Conservation (phyloP, 2,888 invertebrate species). For the Lordiphosa andalusiaca region DNA sequence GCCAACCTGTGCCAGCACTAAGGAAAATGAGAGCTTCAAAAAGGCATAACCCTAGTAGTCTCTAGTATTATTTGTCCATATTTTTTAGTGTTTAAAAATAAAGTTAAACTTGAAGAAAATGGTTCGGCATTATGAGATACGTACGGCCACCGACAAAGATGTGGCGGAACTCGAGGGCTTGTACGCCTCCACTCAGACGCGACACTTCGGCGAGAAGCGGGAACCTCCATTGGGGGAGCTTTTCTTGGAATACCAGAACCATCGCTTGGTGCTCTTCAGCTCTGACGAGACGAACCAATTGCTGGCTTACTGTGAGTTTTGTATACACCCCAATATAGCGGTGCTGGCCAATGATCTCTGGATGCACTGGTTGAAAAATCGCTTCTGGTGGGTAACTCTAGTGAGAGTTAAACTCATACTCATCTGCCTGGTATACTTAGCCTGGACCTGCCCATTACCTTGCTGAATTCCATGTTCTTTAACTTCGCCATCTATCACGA, state of each 20-base stretch:
- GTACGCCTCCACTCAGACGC: neutral
- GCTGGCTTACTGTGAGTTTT: conserved; percentile 47
- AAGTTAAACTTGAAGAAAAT: conserved; percentile 23
- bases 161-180: conserved; percentile 25
- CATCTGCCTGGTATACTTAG: conserved; percentile 14
- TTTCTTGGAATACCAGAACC: conserved; percentile 44
- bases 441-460: conserved; percentile 41
- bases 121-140: conserved; percentile 25
- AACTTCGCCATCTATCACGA: conserved; percentile 46
- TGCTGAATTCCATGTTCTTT: conserved; percentile 65
- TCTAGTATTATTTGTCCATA: conserved; percentile 1
- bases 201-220: conserved; percentile 40
- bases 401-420: neutral
- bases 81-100: conserved; percentile 3
- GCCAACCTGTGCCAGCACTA: neutral
- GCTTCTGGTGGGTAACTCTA: conserved; percentile 43
- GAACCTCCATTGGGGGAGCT: conserved; percentile 19
- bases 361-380: conserved; percentile 47
- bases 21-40: neutral
- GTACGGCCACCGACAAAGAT: conserved; percentile 34
- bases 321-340: conserved; percentile 45
- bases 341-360: conserved; percentile 50
- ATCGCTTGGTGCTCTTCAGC: conserved; percentile 42
- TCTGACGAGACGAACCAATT: neutral
- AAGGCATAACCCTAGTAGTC: conserved; percentile 15